Conservation (phyloP, 2,113 vertebrate species). For the Dendrocopos noguchii region DNA sequence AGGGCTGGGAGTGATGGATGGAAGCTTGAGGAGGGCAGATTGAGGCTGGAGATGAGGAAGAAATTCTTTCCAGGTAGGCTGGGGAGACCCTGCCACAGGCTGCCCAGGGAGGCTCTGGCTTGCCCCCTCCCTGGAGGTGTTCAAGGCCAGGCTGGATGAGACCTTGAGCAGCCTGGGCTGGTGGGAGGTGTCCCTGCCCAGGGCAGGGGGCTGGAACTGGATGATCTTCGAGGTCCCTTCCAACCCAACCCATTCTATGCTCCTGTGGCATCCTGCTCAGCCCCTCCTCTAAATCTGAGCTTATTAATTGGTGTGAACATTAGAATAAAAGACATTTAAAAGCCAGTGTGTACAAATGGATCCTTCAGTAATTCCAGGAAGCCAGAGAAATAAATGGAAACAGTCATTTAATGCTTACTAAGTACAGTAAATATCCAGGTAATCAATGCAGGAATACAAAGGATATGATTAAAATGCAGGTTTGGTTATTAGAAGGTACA, state of each 20-base stretch:
- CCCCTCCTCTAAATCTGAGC: neutral
- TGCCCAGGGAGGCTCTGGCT: too few relatives aligned
- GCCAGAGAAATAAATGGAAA: slow-evolving; percentile 16
- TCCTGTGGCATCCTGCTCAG: neutral
- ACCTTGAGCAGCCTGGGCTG: too few relatives aligned
- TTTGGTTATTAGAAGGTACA: slow-evolving; percentile 20
- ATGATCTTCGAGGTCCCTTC: neutral
- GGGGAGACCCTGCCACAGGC: too few relatives aligned
- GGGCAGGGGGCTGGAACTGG: neutral
- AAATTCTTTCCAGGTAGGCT: too few relatives aligned
- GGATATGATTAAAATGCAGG: neutral
- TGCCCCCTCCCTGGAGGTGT: too few relatives aligned
- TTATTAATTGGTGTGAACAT: neutral
- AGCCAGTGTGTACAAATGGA: neutral
- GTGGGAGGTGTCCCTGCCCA: too few relatives aligned
- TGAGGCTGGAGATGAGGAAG: too few relatives aligned
- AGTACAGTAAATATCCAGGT: neutral
- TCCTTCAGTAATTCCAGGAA: neutral
- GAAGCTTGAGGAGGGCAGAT: too few relatives aligned
- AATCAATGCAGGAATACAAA: slow-evolving; percentile 26
- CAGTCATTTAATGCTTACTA: neutral
- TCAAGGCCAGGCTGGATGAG: too few relatives aligned
- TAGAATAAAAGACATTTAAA: neutral
- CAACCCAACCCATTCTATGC: neutral
- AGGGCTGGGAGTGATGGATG: too few relatives aligned